A percentile compares a stretch with the other conserved stretches of the same genome.
These are phyloP conservation scores for Dolichoris vasculosae DNA, from an alignment of 1,140 invertebrate species.

Conservation along the genomic window DNA sequence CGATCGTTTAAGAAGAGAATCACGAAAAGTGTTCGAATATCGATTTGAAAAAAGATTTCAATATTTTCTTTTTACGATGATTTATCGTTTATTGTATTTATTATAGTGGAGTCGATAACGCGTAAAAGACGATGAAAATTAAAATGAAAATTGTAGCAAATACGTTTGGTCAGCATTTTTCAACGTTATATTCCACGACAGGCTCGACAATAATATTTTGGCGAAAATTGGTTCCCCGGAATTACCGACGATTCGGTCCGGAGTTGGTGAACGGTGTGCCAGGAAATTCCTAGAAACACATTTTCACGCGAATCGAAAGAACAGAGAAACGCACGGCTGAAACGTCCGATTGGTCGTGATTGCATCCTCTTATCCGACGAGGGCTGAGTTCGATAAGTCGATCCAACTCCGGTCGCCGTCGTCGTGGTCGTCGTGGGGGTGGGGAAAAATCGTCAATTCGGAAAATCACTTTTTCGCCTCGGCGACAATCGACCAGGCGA, in stretches of 20 bases:
- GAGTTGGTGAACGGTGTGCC: neutral
- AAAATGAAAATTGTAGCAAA: too few relatives aligned
- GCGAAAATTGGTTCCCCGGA: neutral
- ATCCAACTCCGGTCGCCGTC: too few relatives aligned
- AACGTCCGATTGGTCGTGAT: slow-evolving; percentile 22
- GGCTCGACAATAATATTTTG: neutral
- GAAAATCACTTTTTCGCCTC: slow-evolving; percentile 49
- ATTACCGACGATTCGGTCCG: neutral
- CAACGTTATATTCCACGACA: neutral
- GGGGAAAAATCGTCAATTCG: slow-evolving; percentile 41
- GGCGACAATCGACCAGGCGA: slow-evolving; percentile 27
- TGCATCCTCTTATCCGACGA: neutral
- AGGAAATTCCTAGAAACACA: neutral
- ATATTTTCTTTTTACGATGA: too few relatives aligned
- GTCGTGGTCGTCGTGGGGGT: neutral
- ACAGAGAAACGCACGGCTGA: neutral
- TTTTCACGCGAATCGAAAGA: neutral
- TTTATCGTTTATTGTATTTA: too few relatives aligned
- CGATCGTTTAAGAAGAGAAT: too few relatives aligned
- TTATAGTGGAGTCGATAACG: too few relatives aligned
- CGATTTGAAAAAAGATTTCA: too few relatives aligned
- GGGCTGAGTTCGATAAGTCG: neutral
- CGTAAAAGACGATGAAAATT: too few relatives aligned
- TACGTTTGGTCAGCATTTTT: neutral
- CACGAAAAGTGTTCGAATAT: too few relatives aligned